Percentiles rank a stretch among this genome's conserved stretches.
phyloP scores from a whole-genome alignment of 2,888 invertebrate genomes.

The Ashinkailepas kermadecensis region DNA sequence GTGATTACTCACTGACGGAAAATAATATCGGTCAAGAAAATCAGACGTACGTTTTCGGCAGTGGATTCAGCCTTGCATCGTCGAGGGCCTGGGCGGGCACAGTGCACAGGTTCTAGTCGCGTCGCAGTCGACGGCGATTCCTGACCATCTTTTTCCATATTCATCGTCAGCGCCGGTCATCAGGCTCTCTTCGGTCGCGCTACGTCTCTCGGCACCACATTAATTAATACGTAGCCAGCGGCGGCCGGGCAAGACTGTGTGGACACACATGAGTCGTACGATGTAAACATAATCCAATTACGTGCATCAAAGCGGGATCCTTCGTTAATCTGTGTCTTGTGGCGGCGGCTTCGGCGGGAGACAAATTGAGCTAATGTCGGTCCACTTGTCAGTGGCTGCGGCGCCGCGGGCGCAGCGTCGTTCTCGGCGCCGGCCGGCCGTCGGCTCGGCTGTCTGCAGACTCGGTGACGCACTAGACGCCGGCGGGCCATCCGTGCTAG shows the following conservation, averaged over 20 bases:
- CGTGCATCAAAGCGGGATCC: conserved; percentile 1
- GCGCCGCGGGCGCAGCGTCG: background rate
- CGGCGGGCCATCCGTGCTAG: background rate
- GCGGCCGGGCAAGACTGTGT: background rate
- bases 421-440: background rate
- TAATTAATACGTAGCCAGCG: conserved; percentile 1
- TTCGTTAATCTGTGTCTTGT: conserved; percentile 20
- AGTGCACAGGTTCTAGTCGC: too few relatives aligned
- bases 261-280: background rate
- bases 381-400: background rate
- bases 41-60: too few relatives aligned
- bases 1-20: too few relatives aligned
- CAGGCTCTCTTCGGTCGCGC: background rate
- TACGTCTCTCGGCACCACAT: background rate
- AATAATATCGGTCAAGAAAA: too few relatives aligned
- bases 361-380: conserved; percentile 17
- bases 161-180: background rate
- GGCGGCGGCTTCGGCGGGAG: background rate
- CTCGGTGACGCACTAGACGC: background rate
- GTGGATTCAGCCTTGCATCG: too few relatives aligned
- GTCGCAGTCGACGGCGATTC: too few relatives aligned
- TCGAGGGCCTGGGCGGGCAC: too few relatives aligned
- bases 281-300: conserved; percentile 19
- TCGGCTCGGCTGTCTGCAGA: background rate
- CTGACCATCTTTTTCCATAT: background rate